phyloP scores from a whole-genome alignment of 2,797 vertebrate species.

The Pteropus rufus region DNA sequence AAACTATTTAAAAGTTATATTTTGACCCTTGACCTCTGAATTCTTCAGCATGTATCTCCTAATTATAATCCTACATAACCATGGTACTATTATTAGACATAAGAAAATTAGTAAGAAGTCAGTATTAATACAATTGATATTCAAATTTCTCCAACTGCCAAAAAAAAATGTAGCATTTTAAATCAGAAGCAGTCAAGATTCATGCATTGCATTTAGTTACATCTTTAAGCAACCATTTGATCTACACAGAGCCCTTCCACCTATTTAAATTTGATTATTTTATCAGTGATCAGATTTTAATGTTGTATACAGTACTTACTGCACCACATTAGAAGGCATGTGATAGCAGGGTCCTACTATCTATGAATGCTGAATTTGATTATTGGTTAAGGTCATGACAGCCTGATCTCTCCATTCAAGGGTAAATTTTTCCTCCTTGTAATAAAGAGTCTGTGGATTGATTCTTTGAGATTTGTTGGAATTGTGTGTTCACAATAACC shows the following conservation, averaged over 20 bases:
- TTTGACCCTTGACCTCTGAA: background rate
- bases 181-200: background rate
- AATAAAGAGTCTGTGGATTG: background rate
- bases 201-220: background rate
- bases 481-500: background rate
- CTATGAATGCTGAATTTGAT: background rate
- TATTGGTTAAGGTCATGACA: background rate
- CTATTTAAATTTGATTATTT: background rate
- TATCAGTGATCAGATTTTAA: background rate
- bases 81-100: background rate
- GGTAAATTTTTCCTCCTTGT: background rate
- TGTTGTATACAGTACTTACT: background rate
- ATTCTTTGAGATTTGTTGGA: background rate
- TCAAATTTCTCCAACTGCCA: background rate
- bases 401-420: background rate
- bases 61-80: background rate
- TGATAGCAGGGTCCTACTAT: background rate
- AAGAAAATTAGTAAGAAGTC: constrained; percentile 20
- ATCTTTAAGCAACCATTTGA: background rate
- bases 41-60: background rate
- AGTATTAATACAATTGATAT: background rate
- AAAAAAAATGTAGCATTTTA: background rate
- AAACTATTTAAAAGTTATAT: background rate
- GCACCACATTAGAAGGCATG: background rate
- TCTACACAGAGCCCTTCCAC: background rate